Percentiles rank a stretch among this genome's conserved stretches.
Evolutionary conservation across 1,140 invertebrate genomes (phyloP).

Genomic region (Odontomachus brunneus): DNA sequence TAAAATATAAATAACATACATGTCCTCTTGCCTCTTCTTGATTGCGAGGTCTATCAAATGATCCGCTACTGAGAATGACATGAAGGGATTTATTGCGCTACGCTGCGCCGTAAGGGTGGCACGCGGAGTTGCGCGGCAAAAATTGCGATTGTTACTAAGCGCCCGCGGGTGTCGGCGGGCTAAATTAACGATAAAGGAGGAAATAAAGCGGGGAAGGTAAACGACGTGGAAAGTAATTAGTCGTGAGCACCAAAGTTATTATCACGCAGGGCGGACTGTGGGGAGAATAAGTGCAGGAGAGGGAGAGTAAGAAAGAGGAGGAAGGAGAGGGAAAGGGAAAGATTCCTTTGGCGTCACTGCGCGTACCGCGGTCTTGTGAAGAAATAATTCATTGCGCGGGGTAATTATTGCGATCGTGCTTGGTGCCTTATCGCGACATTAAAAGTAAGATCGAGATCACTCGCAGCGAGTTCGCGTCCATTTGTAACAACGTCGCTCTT

Average conservation of each 20-base stretch:
- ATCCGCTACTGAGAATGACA: not conserved
- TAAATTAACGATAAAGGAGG: conserved; percentile 55
- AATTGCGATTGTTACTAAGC: conserved; percentile 61
- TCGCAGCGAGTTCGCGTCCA: not conserved
- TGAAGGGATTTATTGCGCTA: not conserved
- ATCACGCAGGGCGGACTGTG: not conserved
- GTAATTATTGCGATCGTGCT: conserved; percentile 15
- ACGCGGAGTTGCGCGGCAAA: conserved; percentile 30
- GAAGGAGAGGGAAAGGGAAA: not conserved
- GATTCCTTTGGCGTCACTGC: conserved; percentile 21
- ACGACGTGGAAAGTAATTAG: conserved; percentile 64
- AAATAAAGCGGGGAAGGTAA: conserved; percentile 42
- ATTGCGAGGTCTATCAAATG: not conserved
- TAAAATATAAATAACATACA: no score
- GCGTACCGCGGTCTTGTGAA: not conserved
- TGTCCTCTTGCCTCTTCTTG: no score
- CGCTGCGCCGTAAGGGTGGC: conserved; percentile 1
- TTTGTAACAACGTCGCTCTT: not conserved
- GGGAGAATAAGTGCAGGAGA: not conserved
- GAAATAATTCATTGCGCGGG: conserved; percentile 14
- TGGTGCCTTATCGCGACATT: not conserved
- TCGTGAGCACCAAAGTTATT: conserved; percentile 56
- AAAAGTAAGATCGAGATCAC: conserved; percentile 2
- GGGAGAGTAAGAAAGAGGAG: not conserved
- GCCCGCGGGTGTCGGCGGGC: not conserved